Percentiles rank a stretch among this genome's conserved stretches.
Conservation (phyloP, 2,888 invertebrate genomes). For the Meiosimyza decipiens region DNA sequence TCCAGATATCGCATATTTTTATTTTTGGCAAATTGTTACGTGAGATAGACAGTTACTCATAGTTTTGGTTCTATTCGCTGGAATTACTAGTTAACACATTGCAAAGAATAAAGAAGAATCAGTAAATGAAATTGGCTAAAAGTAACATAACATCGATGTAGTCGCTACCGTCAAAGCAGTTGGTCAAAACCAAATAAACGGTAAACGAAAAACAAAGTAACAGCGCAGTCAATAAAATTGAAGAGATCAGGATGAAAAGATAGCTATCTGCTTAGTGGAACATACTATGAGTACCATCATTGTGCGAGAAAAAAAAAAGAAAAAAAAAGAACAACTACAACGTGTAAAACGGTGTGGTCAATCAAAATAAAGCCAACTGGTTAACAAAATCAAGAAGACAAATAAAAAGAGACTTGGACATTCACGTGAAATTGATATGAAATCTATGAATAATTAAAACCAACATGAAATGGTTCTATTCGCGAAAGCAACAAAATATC, state of each 20-base stretch:
- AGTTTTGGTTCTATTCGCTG: too few relatives aligned
- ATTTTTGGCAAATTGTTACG: too few relatives aligned
- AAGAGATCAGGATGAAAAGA: too few relatives aligned
- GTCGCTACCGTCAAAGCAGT: not conserved
- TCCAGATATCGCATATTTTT: too few relatives aligned
- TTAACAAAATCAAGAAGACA: not conserved
- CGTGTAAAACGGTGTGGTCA: not conserved
- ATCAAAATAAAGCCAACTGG: not conserved
- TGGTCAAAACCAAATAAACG: not conserved
- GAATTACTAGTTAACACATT: too few relatives aligned
- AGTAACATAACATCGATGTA: not conserved
- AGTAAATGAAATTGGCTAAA: too few relatives aligned
- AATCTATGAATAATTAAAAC: conserved; percentile 27
- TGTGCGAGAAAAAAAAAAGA: not conserved
- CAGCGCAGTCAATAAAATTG: too few relatives aligned
- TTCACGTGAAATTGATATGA: conserved; percentile 21
- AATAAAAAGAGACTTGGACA: not conserved
- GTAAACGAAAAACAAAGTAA: not conserved
- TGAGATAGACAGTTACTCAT: too few relatives aligned
- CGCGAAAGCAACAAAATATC: not conserved
- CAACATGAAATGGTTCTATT: not conserved
- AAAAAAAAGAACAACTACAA: not conserved
- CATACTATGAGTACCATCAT: too few relatives aligned
- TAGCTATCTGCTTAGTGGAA: too few relatives aligned
- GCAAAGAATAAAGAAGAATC: too few relatives aligned